Evolutionary conservation across 2,797 vertebrate species (phyloP).

Genomic region (Rhinatrema bivittatum): DNA sequence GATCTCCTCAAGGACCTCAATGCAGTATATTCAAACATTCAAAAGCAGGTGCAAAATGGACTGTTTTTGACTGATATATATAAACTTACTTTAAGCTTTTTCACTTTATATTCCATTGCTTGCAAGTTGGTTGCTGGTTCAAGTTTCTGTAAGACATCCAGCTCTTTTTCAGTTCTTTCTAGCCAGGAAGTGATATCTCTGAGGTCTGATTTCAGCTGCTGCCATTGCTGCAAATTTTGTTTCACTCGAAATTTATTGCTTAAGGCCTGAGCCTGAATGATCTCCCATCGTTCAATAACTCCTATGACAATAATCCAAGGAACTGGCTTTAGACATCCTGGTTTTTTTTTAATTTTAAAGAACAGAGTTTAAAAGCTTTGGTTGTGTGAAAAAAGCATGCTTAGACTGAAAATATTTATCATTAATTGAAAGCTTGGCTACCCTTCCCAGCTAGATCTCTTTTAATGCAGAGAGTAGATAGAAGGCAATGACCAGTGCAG

Average conservation of each 20-base stretch:
- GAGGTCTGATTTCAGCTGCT: slow-evolving; percentile 73
- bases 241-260: slow-evolving; percentile 43
- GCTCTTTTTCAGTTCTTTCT: slow-evolving; percentile 60
- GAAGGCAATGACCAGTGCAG: no score
- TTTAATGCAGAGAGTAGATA: no score
- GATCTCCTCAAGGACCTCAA: no score
- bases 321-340: not conserved
- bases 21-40: no score
- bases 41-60: no score
- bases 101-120: slow-evolving; percentile 58
- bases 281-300: slow-evolving; percentile 85
- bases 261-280: slow-evolving; percentile 63
- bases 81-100: slow-evolving; percentile 72
- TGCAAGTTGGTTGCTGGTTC: slow-evolving; percentile 43
- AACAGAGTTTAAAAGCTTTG: not conserved
- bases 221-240: slow-evolving; percentile 59
- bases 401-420: no score
- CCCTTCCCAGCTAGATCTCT: no score
- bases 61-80: no score
- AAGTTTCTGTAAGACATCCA: slow-evolving; percentile 56
- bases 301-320: slow-evolving; percentile 43
- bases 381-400: no score
- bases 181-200: slow-evolving; percentile 71
- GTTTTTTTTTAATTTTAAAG: not conserved
- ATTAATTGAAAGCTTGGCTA: no score